Evolutionary conservation across 2,113 vertebrate genomes (phyloP).

Genomic region (Pangasianodon hypophthalmus): DNA sequence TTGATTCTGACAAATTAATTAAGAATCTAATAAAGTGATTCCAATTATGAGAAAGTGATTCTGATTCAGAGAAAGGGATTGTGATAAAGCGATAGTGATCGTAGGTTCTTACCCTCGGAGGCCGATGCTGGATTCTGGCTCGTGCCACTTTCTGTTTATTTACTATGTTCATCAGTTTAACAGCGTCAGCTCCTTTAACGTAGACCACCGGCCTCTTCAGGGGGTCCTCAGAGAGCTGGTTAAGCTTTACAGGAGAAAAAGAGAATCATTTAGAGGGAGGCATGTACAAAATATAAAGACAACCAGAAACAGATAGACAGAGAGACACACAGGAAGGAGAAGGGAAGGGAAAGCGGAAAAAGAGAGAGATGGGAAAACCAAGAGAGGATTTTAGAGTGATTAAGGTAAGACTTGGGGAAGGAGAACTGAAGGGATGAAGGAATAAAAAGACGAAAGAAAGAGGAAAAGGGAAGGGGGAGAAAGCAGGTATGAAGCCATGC

Average conservation of each 20-base stretch:
- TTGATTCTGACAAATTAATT: not conserved
- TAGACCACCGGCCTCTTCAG: slow-evolving; percentile 97
- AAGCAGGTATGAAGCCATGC: not conserved
- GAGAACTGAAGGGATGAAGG: not conserved
- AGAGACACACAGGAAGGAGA: not conserved
- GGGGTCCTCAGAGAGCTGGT: slow-evolving; percentile 91
- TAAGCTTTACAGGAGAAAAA: slow-evolving; percentile 76
- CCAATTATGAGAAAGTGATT: not conserved
- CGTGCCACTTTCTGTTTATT: slow-evolving; percentile 99
- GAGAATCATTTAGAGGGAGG: not conserved
- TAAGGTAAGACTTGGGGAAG: too few species aligned
- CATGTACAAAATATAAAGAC: not conserved
- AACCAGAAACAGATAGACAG: not conserved
- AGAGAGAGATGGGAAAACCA: not conserved
- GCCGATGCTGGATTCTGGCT: slow-evolving; percentile 93
- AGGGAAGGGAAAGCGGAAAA: not conserved
- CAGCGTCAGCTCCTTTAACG: slow-evolving; percentile 96
- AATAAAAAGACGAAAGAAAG: too few species aligned
- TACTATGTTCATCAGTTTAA: slow-evolving; percentile 98
- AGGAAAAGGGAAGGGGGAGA: not conserved
- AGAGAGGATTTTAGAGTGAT: not conserved
- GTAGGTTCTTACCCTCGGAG: slow-evolving; percentile 83
- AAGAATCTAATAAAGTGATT: not conserved
- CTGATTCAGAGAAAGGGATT: not conserved
- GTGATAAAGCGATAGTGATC: not conserved